Evolutionary conservation across 1,140 invertebrate genomes (phyloP), one percentile per base, ranked within the genome.

Genomic region (Oscheius sp.): DNA sequence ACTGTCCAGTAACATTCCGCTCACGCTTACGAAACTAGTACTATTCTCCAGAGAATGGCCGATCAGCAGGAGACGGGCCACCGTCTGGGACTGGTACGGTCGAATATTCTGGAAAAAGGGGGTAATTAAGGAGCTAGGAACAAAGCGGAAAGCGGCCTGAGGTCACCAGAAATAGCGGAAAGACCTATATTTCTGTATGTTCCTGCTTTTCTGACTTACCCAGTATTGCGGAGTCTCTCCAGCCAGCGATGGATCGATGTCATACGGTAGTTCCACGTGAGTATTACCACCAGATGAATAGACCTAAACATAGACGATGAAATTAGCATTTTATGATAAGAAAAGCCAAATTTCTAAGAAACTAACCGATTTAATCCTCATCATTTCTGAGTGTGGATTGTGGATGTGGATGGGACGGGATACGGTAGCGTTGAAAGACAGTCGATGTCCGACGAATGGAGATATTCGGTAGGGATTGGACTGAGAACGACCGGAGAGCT

Each of bases 361-460:
- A 87, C 93, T 94, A 84, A 94, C 90, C 88, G 93, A 91, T 79
- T 90, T 87, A 79, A 94, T 89, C 91, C 93, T 93, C 82, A 97
- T 88, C 66, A 91, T 88, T 78, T 90, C 88, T 78, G 90, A 88
- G 85, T 93, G 91, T 79, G 95, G 94, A 89, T 97, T 97, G 87
- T 95, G 91, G 87, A 97, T 90, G 78, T 91, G 90, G 81, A 97
- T 93, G 79, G 93, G 86, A 67, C 93, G 92, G 78, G 92, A 90
- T 85, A 94, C 92, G 75, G 91, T 91, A 73, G 92, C 29, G 88
- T 86, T 80, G 80, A 72, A 67, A 35, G 75, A 36, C 23, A 78
- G 26, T 65, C 29, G 74, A 42, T 36, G 36, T 35, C 67, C 73
- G n/a, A 67, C 46, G 59, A 76, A 34, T 61, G 65, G 58, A 55